Conservation (phyloP, 1,140 invertebrate genomes). For the Aphaenogaster rudis region DNA sequence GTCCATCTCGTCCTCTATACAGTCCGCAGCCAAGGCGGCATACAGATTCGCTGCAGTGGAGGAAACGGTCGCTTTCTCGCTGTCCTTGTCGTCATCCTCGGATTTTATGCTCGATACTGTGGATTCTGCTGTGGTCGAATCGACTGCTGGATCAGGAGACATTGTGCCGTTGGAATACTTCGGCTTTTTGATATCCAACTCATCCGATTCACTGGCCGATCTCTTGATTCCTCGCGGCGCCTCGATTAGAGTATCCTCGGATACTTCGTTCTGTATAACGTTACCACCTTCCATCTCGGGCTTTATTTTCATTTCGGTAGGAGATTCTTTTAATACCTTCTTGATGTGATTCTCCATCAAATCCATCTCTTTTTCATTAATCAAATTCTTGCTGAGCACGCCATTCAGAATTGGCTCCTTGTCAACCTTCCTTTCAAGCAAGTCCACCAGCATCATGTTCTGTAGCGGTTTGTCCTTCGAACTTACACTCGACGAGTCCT, state of each 20-base stretch:
- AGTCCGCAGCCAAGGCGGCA: conserved; percentile 90
- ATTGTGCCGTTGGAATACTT: conserved; percentile 87
- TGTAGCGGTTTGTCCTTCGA: conserved; percentile 86
- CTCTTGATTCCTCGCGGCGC: conserved; percentile 85
- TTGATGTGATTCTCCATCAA: conserved; percentile 89
- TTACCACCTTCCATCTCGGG: conserved; percentile 72
- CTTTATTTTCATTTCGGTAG: conserved; percentile 81
- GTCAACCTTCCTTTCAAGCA: conserved; percentile 89
- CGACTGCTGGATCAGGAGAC: conserved; percentile 82
- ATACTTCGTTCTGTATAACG: conserved; percentile 79
- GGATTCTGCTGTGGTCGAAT: conserved; percentile 85
- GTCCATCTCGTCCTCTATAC: conserved; percentile 90
- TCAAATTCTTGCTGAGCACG: conserved; percentile 88
- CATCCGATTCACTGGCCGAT: conserved; percentile 81
- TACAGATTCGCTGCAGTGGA: conserved; percentile 91
- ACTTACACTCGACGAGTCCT: conserved; percentile 86
- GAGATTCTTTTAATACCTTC: conserved; percentile 86
- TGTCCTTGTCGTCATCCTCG: conserved; percentile 86
- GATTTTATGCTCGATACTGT: conserved; percentile 84
- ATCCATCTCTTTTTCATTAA: conserved; percentile 89
- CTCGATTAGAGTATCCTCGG: conserved; percentile 83
- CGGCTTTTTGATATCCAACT: conserved; percentile 86
- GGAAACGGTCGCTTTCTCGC: conserved; percentile 88
- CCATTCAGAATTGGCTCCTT: conserved; percentile 89
- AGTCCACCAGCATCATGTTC: conserved; percentile 89